These are phyloP conservation scores for Athrips mouffetella DNA, from an alignment of 2,888 invertebrate species.

Conservation along the genomic window DNA sequence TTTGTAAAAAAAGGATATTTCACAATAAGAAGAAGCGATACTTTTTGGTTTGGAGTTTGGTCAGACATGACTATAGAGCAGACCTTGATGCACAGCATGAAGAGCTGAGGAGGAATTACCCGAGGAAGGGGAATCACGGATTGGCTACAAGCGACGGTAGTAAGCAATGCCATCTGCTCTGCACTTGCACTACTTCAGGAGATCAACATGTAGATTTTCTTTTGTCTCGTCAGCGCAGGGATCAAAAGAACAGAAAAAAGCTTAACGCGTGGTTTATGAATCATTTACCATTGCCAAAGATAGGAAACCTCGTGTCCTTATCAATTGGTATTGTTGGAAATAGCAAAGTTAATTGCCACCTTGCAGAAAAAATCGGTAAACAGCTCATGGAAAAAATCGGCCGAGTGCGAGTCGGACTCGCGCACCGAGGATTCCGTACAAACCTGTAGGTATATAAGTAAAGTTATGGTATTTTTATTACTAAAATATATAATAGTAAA, in stretches of 20 bases:
- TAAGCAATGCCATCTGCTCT: background rate
- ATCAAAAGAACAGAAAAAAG: conserved; percentile 2
- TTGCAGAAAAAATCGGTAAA: background rate
- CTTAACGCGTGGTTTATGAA: conserved; percentile 2
- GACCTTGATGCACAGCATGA: conserved; percentile 9
- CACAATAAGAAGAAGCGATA: conserved; percentile 8
- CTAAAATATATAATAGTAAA: too few relatives aligned
- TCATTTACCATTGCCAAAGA: conserved; percentile 5
- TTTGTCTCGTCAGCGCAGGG: background rate
- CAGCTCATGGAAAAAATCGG: background rate
- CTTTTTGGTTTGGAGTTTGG: conserved; percentile 5
- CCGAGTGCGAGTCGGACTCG: too few relatives aligned
- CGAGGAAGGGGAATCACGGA: conserved; percentile 9
- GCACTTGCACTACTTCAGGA: background rate
- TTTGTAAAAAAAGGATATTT: conserved; percentile 8
- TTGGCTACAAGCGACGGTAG: background rate
- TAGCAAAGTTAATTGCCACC: background rate
- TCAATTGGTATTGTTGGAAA: conserved; percentile 9
- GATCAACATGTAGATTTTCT: conserved; percentile 5
- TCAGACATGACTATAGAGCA: conserved; percentile 11
- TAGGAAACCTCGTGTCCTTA: conserved; percentile 6
- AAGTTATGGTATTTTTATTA: too few relatives aligned
- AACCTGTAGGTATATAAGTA: too few relatives aligned
- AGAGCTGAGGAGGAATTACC: conserved; percentile 7
- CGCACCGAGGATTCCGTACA: too few relatives aligned